Conservation (phyloP, 1,140 invertebrate genomes). For the Procambarus clarkii region DNA sequence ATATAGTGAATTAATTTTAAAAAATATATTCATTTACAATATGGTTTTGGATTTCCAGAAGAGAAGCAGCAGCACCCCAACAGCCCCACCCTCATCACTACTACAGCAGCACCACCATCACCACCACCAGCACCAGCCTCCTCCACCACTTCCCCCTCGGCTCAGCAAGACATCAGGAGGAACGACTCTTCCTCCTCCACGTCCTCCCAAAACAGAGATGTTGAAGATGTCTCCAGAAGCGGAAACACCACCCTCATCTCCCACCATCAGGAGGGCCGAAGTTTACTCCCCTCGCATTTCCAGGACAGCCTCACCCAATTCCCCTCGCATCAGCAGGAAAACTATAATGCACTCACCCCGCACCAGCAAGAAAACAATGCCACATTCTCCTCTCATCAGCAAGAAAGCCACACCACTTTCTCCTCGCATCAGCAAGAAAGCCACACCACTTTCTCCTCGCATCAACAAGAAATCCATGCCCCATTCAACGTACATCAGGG, state of each 20-base stretch:
- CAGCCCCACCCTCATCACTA: neutral
- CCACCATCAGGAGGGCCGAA: neutral
- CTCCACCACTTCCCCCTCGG: conserved; percentile 46
- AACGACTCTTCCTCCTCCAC: neutral
- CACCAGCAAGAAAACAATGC: too few relatives aligned
- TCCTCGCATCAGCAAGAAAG: neutral
- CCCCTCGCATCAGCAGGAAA: neutral
- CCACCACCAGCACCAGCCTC: neutral
- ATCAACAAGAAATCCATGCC: neutral
- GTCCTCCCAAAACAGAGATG: neutral
- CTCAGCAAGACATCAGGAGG: neutral
- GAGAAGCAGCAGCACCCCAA: conserved; percentile 12
- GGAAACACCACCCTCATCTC: neutral
- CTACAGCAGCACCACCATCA: neutral
- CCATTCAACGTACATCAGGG: neutral
- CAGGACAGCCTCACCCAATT: too few relatives aligned
- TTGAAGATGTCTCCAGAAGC: too few relatives aligned
- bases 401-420: neutral
- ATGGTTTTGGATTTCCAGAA: neutral
- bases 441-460: neutral
- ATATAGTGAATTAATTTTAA: too few relatives aligned
- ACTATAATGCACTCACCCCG: too few relatives aligned
- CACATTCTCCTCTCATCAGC: too few relatives aligned
- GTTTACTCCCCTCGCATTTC: too few relatives aligned
- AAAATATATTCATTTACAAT: too few relatives aligned